phyloP scores from a whole-genome alignment of 37 sponge, comb jelly and placozoan genomes.

The Diacarnus erythraeanus region DNA sequence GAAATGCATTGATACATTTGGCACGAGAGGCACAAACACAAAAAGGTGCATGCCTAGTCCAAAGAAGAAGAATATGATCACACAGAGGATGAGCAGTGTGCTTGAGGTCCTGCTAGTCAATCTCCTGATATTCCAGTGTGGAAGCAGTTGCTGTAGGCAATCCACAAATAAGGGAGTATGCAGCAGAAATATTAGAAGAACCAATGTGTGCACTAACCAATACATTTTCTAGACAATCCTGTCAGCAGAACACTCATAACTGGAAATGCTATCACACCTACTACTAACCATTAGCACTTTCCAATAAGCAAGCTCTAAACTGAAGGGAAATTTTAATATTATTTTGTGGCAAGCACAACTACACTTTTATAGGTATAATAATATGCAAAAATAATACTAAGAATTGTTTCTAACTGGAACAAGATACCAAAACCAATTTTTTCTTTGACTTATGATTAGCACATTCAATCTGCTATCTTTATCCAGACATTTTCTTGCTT shows the following conservation, averaged over 20 bases:
- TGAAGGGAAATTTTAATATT: no score
- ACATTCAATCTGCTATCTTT: constrained; percentile 36
- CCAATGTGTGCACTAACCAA: constrained; percentile 30
- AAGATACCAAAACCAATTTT: constrained; percentile 4
- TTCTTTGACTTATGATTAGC: constrained; percentile 24
- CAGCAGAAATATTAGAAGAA: constrained; percentile 14
- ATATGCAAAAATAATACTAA: background rate
- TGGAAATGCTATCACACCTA: no score
- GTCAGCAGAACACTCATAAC: no score
- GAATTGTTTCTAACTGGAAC: background rate
- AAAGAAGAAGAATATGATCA: constrained; percentile 10
- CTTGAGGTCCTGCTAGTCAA: constrained; percentile 14
- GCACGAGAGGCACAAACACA: constrained; percentile 21
- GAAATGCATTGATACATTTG: constrained; percentile 6
- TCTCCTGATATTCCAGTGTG: constrained; percentile 42
- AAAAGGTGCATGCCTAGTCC: constrained; percentile 12
- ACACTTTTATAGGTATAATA: no score
- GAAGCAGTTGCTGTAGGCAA: constrained; percentile 30
- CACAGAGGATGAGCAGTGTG: constrained; percentile 18
- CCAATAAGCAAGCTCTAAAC: no score
- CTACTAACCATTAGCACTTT: no score
- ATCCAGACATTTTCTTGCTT: constrained; percentile 33
- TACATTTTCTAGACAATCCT: no score
- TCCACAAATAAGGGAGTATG: constrained; percentile 61
- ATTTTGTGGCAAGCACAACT: no score